Evolutionary conservation across 2,888 invertebrate species (phyloP).

Genomic region (Diploptera punctata): DNA sequence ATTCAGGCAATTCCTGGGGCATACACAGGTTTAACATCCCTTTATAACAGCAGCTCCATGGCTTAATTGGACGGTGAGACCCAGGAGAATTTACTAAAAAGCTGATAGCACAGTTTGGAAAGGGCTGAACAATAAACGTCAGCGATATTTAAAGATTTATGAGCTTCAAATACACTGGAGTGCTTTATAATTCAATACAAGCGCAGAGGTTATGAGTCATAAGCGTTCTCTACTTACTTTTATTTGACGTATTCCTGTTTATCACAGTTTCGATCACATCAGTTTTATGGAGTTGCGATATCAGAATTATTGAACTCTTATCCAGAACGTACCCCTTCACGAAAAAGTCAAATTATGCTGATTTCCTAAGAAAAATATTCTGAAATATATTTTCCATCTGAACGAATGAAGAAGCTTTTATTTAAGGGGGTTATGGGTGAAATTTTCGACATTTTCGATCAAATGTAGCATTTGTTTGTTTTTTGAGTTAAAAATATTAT

Average conservation of each 20-base stretch:
- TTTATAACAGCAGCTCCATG: neutral
- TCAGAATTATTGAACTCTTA: too few species aligned
- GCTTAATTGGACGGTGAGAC: neutral
- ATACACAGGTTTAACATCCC: neutral
- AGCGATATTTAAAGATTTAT: slow-evolving; percentile 14
- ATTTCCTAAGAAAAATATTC: too few species aligned
- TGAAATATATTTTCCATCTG: too few species aligned
- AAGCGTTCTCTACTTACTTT: neutral
- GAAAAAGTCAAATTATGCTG: too few species aligned
- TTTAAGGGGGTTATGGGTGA: too few species aligned
- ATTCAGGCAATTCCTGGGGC: too few species aligned
- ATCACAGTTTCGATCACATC: neutral
- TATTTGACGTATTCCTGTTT: slow-evolving; percentile 16
- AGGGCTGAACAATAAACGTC: neutral
- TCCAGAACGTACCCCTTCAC: too few species aligned
- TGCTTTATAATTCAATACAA: slow-evolving; percentile 14
- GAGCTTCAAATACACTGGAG: slow-evolving; percentile 12
- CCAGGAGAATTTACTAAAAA: neutral
- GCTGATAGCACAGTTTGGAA: neutral
- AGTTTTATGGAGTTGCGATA: too few species aligned
- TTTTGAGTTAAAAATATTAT: too few species aligned
- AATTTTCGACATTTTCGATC: too few species aligned
- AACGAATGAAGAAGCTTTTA: too few species aligned
- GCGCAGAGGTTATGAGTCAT: neutral
- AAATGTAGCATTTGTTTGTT: too few species aligned